Evolutionary conservation across 2,888 invertebrate species (phyloP).

Genomic region (Cantharis rufa): DNA sequence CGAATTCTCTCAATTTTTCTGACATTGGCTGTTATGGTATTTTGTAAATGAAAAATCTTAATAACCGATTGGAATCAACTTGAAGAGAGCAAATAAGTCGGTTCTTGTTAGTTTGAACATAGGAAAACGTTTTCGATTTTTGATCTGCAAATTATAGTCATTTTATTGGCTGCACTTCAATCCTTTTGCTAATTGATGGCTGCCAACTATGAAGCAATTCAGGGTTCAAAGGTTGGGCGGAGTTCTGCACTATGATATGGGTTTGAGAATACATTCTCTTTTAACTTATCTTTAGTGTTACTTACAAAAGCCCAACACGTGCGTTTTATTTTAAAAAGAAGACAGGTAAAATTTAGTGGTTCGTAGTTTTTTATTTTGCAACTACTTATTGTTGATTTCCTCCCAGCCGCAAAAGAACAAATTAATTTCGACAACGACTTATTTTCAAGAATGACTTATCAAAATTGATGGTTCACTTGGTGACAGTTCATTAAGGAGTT

Average conservation of each 20-base stretch:
- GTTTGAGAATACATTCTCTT: constrained; percentile 16
- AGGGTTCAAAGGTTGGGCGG: constrained; percentile 37
- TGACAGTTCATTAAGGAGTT: background rate
- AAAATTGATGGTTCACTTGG: background rate
- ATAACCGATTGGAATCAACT: constrained; percentile 13
- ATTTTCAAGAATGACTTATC: background rate
- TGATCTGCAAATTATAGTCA: constrained; percentile 38
- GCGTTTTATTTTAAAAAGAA: background rate
- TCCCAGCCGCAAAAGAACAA: background rate
- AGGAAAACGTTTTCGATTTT: constrained; percentile 26
- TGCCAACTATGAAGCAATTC: constrained; percentile 35
- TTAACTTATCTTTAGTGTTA: background rate
- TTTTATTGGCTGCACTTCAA: constrained; percentile 36
- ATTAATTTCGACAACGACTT: background rate
- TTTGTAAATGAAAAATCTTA: constrained; percentile 6
- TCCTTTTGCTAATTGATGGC: constrained; percentile 41
- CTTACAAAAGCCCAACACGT: background rate
- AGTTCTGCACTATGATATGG: constrained; percentile 40
- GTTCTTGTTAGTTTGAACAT: constrained; percentile 8
- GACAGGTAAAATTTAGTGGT: background rate
- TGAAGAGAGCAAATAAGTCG: constrained; percentile 7
- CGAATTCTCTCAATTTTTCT: background rate
- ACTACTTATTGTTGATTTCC: background rate
- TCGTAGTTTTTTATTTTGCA: background rate
- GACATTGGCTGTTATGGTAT: background rate